A percentile compares a stretch with the other conserved stretches of the same genome.
Conservation (phyloP, 2,888 invertebrate genomes). For the Dynastes tityus region DNA sequence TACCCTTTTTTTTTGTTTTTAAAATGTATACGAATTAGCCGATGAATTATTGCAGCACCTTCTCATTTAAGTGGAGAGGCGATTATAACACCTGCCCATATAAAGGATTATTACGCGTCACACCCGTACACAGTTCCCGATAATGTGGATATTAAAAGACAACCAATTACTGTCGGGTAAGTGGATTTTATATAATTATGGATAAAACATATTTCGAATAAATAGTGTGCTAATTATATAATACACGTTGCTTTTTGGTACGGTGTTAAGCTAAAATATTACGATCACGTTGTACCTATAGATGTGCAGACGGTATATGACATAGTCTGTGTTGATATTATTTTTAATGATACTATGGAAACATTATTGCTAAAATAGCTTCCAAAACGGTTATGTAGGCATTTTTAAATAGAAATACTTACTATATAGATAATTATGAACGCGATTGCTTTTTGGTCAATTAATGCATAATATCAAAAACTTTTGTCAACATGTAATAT, state of each 20-base stretch:
- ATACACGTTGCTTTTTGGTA: slow-evolving; percentile 26
- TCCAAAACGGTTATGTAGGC: background rate
- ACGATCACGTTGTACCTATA: slow-evolving; percentile 16
- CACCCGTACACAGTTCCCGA: slow-evolving; percentile 70
- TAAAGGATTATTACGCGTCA: slow-evolving; percentile 65
- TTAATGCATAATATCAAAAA: too few species aligned
- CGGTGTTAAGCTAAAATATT: slow-evolving; percentile 16
- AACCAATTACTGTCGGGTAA: slow-evolving; percentile 79
- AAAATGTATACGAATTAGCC: background rate
- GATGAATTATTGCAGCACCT: slow-evolving; percentile 62
- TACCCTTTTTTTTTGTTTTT: background rate
- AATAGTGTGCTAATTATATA: slow-evolving; percentile 45
- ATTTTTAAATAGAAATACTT: background rate
- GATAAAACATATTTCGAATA: slow-evolving; percentile 19
- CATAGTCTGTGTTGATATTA: slow-evolving; percentile 37
- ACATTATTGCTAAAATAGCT: slow-evolving; percentile 37
- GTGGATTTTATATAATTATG: slow-evolving; percentile 58
- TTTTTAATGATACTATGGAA: slow-evolving; percentile 23
- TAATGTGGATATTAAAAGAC: slow-evolving; percentile 77
- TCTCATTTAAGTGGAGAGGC: slow-evolving; percentile 68
- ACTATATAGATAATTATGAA: too few species aligned
- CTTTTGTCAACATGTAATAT: too few species aligned
- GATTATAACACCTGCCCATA: slow-evolving; percentile 66
- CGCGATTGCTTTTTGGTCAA: too few species aligned
- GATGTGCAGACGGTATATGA: slow-evolving; percentile 18